Evolutionary conservation across 2,113 vertebrate genomes (phyloP), one percentile per base, ranked within the genome.

Genomic region (Numida meleagris): DNA sequence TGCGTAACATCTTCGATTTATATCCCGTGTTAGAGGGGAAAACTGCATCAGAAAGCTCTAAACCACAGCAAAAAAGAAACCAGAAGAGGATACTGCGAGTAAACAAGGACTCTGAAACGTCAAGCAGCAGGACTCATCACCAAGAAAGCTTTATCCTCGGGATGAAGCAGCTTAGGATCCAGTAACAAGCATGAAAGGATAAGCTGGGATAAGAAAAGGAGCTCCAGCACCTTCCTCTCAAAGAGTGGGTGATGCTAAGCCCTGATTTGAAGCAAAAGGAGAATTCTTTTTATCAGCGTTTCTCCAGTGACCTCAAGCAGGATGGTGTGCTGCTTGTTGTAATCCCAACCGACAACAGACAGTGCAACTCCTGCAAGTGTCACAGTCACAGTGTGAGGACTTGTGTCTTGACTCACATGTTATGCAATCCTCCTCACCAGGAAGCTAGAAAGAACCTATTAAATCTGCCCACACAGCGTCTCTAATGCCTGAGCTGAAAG

Each of bases 401-500:
- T 27, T 46, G 66, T 87, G 81, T 7, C 96, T 93, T 96, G 89
- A 90, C 89, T 96, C 86, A 96, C 57, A 1, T 68, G 80, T 97
- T 97, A 97, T 96, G 97, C 96, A 97, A 97, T 73, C 82, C 76
- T 76, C 79, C 95, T 92, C 94, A 75, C 94, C 91, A 87, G 96
- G 96, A 94, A 95, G 92, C 34, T 11, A 92, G 93, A 94, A 82
- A 78, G 87, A 96, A 89, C 87, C 93, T 42, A 93, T 97, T 96
- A 97, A 95, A 93, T 95, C 96, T 95, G 95, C 93, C 97, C 97
- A 96, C 96, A 94, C 96, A 95, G 67, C 51, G 21, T 87, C 89
- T 96, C 94, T 92, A 94, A 85, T 88, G 88, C 95, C 94, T 92
- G 86, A 90, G 82, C 85, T 91, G 57, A 80, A 89, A 93, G 94